Percentiles rank a stretch among this genome's conserved stretches.
These are phyloP conservation scores for Helobdella robusta DNA, from an alignment of 2,888 invertebrate species.

Conservation along the genomic window DNA sequence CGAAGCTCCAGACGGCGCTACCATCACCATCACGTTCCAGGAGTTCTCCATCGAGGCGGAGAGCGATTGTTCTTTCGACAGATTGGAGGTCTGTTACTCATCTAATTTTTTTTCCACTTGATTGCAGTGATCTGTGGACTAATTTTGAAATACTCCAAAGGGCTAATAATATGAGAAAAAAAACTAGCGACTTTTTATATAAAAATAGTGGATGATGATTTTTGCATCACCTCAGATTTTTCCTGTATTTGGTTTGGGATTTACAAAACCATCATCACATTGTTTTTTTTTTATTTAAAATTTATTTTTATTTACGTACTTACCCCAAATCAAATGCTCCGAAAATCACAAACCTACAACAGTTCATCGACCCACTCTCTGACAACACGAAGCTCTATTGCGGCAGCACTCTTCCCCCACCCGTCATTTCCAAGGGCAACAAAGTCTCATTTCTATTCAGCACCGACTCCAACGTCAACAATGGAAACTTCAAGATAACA, in stretches of 20 bases:
- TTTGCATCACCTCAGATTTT: too few relatives aligned
- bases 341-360: too few relatives aligned
- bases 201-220: too few relatives aligned
- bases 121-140: too few relatives aligned
- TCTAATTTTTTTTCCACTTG: not conserved
- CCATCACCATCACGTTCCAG: constrained; percentile 21
- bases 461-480: not conserved
- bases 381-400: constrained; percentile 13
- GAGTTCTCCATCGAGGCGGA: constrained; percentile 23
- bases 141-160: too few relatives aligned
- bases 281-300: too few relatives aligned
- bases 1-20: constrained; percentile 1
- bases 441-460: not conserved
- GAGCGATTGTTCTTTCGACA: constrained; percentile 26
- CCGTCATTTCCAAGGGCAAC: constrained; percentile 16
- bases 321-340: too few relatives aligned
- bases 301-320: too few relatives aligned
- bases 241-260: too few relatives aligned
- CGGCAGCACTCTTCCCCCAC: constrained; percentile 21
- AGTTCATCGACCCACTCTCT: not conserved
- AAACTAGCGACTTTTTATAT: too few relatives aligned
- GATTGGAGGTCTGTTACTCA: constrained; percentile 17
- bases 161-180: too few relatives aligned
- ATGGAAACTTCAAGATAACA: constrained; percentile 8
- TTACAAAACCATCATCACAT: too few relatives aligned